Conservation (phyloP, 2,888 invertebrate genomes). For the Ommatoiulus sabulosus region DNA sequence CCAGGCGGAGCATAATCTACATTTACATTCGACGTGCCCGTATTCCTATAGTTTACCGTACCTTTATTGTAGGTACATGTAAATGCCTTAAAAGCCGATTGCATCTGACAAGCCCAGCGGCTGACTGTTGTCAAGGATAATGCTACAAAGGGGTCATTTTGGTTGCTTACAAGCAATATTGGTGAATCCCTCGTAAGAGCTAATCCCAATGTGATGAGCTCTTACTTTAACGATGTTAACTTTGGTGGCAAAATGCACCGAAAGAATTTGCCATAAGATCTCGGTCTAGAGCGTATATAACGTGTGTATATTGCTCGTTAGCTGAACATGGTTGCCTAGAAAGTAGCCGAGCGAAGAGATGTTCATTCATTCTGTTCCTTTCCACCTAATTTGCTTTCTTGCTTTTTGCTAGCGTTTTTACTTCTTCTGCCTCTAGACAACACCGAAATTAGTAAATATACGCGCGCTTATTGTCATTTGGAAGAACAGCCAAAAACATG, state of each 20-base stretch:
- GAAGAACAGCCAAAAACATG: too few species aligned
- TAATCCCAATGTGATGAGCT: background rate
- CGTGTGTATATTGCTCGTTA: constrained; percentile 5
- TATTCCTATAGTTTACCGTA: too few species aligned
- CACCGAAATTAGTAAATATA: background rate
- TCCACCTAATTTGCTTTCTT: background rate
- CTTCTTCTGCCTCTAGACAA: background rate
- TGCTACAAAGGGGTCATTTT: background rate
- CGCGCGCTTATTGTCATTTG: too few species aligned
- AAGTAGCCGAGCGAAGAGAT: background rate
- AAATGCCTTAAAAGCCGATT: background rate
- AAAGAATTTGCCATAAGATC: background rate
- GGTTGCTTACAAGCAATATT: background rate
- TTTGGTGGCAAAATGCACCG: constrained; percentile 6
- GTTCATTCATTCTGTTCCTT: background rate
- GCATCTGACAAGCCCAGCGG: background rate
- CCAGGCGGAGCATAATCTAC: too few species aligned
- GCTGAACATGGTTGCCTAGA: background rate
- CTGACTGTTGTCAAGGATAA: background rate
- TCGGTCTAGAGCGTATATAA: background rate
- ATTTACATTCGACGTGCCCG: too few species aligned
- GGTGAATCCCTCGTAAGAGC: background rate
- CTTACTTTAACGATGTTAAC: background rate
- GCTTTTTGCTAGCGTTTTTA: background rate
- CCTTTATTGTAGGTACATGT: too few species aligned